Base-by-base conservation (phyloP, 23 tunicate species). In the Pegea sp. region DNA sequence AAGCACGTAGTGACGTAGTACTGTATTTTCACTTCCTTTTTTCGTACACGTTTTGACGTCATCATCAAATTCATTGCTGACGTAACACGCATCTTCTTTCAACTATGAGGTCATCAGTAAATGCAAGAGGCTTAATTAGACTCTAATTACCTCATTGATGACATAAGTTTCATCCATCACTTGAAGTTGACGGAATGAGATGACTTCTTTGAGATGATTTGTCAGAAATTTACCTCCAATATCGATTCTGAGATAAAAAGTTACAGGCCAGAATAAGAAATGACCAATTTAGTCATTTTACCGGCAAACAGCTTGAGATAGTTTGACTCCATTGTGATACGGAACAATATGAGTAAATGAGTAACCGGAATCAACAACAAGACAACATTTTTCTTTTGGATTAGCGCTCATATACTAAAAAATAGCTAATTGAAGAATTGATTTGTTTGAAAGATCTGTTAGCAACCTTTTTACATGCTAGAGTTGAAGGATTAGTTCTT, bases 111-210 rank as follows among this genome's bases (percentile, higher is more conserved):
- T 29, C 19, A 26, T 64, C n/a, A n/a, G n/a, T 11, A 38, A 38
- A 8, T 38, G 11, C 16, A 38, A 38, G 16, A 38, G 11, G 46
- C 46, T 11, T 38, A 38, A 38, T 16, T 38, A 38, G 46, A 38
- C 46, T 11, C 19, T 59, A 25, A 5, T 22, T 28, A 74, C 86
- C 54, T 87, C 78, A 44, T 87, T 76, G 69, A 87, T 69, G 24
- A 87, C 87, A 87, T 64, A 75, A 0, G 88, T 87, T 68, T 91
- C 99, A 67, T 91, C 99, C 99, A 91, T 91, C 32, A 91, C 81
- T 59, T 91, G 90, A 3, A 91, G 64, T 44, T 91, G 99, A 28
- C 93, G 31, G 46, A 78, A 91, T 0, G 99, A 91, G 3, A 79
- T 72, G 1, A 78, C 61, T 64, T 91, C 99, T 68, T 91, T 91